Evolutionary conservation across 2,113 vertebrate genomes (phyloP).

Genomic region (Sinocyclocheilus grahami): DNA sequence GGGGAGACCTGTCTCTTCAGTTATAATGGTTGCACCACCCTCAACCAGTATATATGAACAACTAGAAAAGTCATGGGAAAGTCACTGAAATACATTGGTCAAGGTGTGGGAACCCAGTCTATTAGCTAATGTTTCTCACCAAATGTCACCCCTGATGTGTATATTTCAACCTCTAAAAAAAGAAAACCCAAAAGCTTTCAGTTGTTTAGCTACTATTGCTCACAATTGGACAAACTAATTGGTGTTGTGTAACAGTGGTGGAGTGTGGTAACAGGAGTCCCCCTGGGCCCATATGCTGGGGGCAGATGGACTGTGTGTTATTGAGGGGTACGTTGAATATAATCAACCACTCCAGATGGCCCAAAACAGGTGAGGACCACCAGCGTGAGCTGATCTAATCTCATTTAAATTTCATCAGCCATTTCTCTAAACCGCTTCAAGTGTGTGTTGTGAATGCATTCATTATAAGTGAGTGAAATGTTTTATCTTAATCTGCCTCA

Average conservation of each 20-base stretch:
- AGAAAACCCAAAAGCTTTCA: constrained; percentile 18
- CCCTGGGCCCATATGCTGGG: constrained; percentile 54
- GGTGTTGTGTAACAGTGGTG: constrained; percentile 21
- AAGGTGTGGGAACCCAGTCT: neutral
- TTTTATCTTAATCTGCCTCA: constrained; percentile 39
- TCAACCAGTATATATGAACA: neutral
- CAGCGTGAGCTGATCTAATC: constrained; percentile 49
- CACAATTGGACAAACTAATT: constrained; percentile 29
- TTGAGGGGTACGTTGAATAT: constrained; percentile 40
- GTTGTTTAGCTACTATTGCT: constrained; percentile 11
- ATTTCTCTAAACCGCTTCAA: constrained; percentile 35
- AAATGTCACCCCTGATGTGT: constrained; percentile 10
- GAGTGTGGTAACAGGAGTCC: constrained; percentile 49
- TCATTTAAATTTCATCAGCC: constrained; percentile 55
- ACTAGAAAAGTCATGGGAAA: neutral
- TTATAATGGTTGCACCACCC: neutral
- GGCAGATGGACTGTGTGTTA: constrained; percentile 55
- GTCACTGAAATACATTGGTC: neutral
- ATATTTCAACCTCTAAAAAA: neutral
- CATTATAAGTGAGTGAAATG: constrained; percentile 20
- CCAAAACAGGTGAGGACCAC: constrained; percentile 32
- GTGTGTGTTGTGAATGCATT: constrained; percentile 7
- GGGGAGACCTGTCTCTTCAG: neutral
- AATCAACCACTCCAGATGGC: constrained; percentile 38
- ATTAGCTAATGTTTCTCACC: constrained; percentile 1